Evolutionary conservation across 2,888 invertebrate genomes (phyloP).

Genomic region (Drosophila fulvimacula): DNA sequence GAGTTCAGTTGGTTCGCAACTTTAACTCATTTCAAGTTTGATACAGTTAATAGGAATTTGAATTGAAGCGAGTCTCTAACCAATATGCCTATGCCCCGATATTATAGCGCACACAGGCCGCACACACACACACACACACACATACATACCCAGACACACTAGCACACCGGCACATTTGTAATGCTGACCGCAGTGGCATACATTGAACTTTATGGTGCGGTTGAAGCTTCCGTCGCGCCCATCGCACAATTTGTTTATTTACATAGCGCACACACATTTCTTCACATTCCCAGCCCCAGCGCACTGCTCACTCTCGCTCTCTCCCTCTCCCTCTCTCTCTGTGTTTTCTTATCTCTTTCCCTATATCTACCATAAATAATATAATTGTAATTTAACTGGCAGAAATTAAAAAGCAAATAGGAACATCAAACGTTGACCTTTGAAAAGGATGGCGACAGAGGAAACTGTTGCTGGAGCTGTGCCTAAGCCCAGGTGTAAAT

Average conservation of each 20-base stretch:
- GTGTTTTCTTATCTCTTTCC: constrained; percentile 1
- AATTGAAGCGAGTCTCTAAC: not conserved
- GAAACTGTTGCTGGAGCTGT: constrained; percentile 25
- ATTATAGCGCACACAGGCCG: constrained; percentile 18
- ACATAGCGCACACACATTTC: constrained; percentile 46
- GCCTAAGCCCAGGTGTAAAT: constrained; percentile 47
- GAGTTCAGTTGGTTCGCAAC: too few relatives aligned
- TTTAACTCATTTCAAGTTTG: not conserved
- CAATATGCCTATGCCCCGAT: constrained; percentile 16
- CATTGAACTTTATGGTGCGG: constrained; percentile 65
- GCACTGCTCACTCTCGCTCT: not conserved
- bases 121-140: constrained; percentile 1
- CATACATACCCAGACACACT: not conserved
- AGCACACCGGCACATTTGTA: constrained; percentile 5
- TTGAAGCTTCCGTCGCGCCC: constrained; percentile 59
- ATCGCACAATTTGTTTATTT: constrained; percentile 69
- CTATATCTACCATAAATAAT: constrained; percentile 42
- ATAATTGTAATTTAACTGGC: constrained; percentile 66
- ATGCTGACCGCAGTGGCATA: constrained; percentile 54
- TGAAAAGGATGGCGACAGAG: constrained; percentile 23
- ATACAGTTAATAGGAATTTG: not conserved
- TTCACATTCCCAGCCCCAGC: not conserved
- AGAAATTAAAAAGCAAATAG: constrained; percentile 58
- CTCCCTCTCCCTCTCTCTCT: constrained; percentile 4
- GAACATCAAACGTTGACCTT: constrained; percentile 67